Conservation (phyloP, 2,113 vertebrate species). For the Tenrec ecaudatus region DNA sequence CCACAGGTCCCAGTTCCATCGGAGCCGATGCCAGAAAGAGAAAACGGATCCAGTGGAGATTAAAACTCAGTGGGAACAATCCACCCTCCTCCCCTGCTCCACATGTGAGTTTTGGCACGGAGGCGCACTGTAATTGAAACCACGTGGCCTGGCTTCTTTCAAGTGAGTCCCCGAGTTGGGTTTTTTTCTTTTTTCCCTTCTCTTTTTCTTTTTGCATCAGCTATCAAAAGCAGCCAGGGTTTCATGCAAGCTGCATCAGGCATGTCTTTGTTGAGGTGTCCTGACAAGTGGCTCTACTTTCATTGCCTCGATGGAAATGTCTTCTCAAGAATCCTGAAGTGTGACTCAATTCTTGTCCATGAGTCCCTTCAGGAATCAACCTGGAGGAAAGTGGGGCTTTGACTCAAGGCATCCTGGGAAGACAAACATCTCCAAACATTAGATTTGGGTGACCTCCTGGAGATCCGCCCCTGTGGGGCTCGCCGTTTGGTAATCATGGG, state of each 20-base stretch:
- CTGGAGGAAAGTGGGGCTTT: background rate
- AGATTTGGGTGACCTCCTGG: background rate
- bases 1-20: background rate
- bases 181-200: background rate
- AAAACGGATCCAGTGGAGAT: background rate
- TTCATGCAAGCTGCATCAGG: background rate
- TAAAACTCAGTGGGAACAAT: background rate
- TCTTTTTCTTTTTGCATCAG: background rate
- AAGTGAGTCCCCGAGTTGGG: background rate
- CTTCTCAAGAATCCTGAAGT: background rate
- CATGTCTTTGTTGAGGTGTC: slow-evolving; percentile 10
- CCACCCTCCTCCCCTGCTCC: background rate
- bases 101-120: background rate
- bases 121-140: background rate
- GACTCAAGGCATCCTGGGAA: background rate
- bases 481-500: background rate
- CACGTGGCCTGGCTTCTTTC: background rate
- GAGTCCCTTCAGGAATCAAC: background rate
- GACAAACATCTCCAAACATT: background rate
- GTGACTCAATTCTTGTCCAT: background rate
- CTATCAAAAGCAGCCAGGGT: background rate
- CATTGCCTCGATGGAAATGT: background rate
- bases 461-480: rapidly evolving
- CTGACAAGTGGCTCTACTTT: background rate
- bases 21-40: background rate